phyloP scores from a whole-genome alignment of 1,140 invertebrate genomes.

The Lordiphosa collinella region DNA sequence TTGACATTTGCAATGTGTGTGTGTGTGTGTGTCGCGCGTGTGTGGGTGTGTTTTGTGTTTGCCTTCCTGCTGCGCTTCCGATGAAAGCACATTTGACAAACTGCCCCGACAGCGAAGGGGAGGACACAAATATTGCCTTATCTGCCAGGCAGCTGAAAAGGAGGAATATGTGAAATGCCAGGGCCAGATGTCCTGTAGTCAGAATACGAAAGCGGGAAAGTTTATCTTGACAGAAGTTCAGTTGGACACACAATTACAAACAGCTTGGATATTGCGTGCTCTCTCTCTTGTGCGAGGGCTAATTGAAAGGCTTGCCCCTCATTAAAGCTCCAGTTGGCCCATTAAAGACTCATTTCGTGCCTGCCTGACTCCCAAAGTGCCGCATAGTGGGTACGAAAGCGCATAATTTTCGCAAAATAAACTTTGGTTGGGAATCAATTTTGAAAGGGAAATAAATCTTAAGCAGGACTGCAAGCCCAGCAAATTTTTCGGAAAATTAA shows the following conservation, averaged over 20 bases:
- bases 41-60: conserved; percentile 10
- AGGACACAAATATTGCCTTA: conserved; percentile 11
- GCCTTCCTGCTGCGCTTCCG: conserved; percentile 32
- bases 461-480: no score
- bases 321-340: conserved; percentile 2
- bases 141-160: not conserved
- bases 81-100: conserved; percentile 49
- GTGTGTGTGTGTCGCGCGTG: conserved; percentile 2
- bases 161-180: not conserved
- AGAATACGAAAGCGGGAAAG: conserved; percentile 8
- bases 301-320: conserved; percentile 20
- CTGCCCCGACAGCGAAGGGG: conserved; percentile 16
- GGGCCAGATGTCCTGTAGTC: conserved; percentile 9
- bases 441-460: no score
- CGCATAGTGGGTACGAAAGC: no score
- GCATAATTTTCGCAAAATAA: no score
- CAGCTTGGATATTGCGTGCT: no score
- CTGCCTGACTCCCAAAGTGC: no score
- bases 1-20: conserved; percentile 41
- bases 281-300: conserved; percentile 5
- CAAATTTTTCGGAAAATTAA: no score
- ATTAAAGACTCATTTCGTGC: conserved; percentile 24
- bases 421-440: no score
- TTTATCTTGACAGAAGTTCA: conserved; percentile 3
- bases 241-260: no score